Conservation (phyloP, 2,797 vertebrate genomes). For the Gymnodraco acuticeps region DNA sequence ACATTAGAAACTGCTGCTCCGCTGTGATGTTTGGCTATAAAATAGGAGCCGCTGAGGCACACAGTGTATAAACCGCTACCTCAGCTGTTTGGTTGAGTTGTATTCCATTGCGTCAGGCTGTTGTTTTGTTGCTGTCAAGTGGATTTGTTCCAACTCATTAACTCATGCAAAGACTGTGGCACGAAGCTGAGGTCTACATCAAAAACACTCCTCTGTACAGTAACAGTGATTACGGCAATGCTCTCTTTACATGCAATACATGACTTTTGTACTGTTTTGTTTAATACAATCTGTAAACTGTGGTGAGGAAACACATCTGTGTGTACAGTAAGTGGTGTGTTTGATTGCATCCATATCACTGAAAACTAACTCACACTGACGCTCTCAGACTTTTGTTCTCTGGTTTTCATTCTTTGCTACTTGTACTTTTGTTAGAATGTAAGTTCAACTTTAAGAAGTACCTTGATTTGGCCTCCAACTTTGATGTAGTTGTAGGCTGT, state of each 20-base stretch:
- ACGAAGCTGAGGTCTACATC: slow-evolving; percentile 10
- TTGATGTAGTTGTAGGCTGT: slow-evolving; percentile 91
- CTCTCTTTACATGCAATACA: not conserved
- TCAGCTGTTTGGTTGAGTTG: slow-evolving; percentile 44
- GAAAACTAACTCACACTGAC: slow-evolving; percentile 39
- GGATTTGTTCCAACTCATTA: slow-evolving; percentile 71
- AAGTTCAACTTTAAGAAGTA: slow-evolving; percentile 54
- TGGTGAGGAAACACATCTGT: slow-evolving; percentile 18
- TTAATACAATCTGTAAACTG: slow-evolving; percentile 5
- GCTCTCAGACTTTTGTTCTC: not conserved
- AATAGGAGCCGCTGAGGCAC: slow-evolving; percentile 24
- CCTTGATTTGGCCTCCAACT: slow-evolving; percentile 92
- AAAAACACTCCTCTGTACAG: not conserved
- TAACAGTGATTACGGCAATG: not conserved
- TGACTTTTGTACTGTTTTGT: not conserved
- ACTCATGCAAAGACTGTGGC: slow-evolving; percentile 37
- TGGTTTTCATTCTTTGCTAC: not conserved
- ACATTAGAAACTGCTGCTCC: slow-evolving; percentile 13
- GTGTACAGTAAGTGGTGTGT: slow-evolving; percentile 19
- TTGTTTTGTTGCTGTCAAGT: slow-evolving; percentile 63
- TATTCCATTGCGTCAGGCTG: slow-evolving; percentile 76
- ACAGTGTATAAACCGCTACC: slow-evolving; percentile 27
- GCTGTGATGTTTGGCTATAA: slow-evolving; percentile 2
- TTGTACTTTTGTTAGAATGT: not conserved
- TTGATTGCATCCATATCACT: not conserved